Percentiles rank a stretch among this genome's conserved stretches.
These are phyloP conservation scores for Trematomus bernacchii DNA, from an alignment of 2,797 vertebrate species.

Conservation along the genomic window DNA sequence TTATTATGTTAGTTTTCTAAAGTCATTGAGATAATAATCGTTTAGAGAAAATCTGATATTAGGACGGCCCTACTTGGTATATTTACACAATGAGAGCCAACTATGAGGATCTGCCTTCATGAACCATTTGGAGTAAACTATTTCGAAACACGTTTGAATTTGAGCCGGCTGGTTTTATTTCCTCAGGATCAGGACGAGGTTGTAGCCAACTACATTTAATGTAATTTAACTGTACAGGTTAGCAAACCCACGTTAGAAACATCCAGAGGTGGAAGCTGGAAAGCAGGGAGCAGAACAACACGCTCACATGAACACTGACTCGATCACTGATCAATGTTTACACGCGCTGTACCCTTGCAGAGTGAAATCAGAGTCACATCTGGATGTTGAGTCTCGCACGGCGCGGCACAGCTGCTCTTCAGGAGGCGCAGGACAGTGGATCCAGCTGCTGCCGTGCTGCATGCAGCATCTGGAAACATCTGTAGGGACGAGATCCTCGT, in stretches of 20 bases:
- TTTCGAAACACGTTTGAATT: neutral
- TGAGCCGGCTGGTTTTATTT: neutral
- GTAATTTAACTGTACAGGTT: neutral
- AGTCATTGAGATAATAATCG: too few species aligned
- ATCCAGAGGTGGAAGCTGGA: neutral
- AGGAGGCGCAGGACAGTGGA: conserved; percentile 40
- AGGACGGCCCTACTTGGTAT: too few species aligned
- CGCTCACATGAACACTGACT: conserved; percentile 17
- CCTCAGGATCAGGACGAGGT: neutral
- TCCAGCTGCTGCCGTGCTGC: conserved; percentile 62
- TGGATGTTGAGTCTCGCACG: conserved; percentile 48
- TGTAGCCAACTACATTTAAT: neutral
- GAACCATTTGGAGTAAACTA: neutral
- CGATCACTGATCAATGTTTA: conserved; percentile 65
- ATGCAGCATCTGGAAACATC: conserved; percentile 52
- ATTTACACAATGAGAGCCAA: neutral
- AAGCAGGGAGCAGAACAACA: conserved; percentile 12
- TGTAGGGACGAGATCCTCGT: conserved; percentile 32
- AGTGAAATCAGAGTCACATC: conserved; percentile 48
- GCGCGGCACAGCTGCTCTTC: conserved; percentile 54
- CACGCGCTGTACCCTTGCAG: conserved; percentile 44
- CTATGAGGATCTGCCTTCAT: neutral
- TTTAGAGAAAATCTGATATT: too few species aligned
- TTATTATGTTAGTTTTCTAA: too few species aligned
- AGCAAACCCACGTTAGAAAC: neutral